A percentile compares a stretch with the other conserved stretches of the same genome.
Conservation (phyloP, 2,797 vertebrate genomes). For the Oryzias dopingdopingensis region DNA sequence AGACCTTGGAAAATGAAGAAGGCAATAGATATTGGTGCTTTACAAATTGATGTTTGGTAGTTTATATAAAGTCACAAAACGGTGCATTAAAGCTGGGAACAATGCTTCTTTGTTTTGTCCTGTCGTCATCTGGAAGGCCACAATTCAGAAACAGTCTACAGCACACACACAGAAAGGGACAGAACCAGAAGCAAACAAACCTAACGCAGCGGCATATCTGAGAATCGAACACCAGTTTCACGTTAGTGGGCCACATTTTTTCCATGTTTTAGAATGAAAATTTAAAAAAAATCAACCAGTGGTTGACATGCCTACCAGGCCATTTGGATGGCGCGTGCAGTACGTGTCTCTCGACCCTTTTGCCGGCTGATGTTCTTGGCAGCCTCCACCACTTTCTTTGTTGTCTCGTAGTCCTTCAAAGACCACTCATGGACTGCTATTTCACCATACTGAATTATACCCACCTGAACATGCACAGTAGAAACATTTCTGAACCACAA, state of each 20-base stretch:
- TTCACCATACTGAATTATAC: slow-evolving; percentile 93
- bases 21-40: no score
- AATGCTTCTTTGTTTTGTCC: background rate
- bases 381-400: slow-evolving; percentile 85
- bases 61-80: background rate
- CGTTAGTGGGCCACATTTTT: slow-evolving; percentile 21
- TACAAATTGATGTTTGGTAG: no score
- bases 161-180: slow-evolving; percentile 11
- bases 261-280: slow-evolving; percentile 5
- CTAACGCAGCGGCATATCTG: slow-evolving; percentile 34
- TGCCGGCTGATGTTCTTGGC: slow-evolving; percentile 92
- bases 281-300: slow-evolving; percentile 8
- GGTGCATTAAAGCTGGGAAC: background rate
- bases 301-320: slow-evolving; percentile 82
- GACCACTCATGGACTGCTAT: slow-evolving; percentile 87
- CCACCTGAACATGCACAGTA: slow-evolving; percentile 78
- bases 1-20: no score
- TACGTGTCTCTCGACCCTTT: slow-evolving; percentile 91
- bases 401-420: slow-evolving; percentile 85
- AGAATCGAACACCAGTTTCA: slow-evolving; percentile 37
- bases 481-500: slow-evolving; percentile 23
- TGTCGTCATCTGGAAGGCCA: slow-evolving; percentile 5
- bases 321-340: slow-evolving; percentile 84
- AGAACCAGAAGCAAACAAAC: slow-evolving; percentile 18
- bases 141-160: slow-evolving; percentile 18